Evolutionary conservation across 2,113 vertebrate species (phyloP).

Genomic region (Lontra canadensis): DNA sequence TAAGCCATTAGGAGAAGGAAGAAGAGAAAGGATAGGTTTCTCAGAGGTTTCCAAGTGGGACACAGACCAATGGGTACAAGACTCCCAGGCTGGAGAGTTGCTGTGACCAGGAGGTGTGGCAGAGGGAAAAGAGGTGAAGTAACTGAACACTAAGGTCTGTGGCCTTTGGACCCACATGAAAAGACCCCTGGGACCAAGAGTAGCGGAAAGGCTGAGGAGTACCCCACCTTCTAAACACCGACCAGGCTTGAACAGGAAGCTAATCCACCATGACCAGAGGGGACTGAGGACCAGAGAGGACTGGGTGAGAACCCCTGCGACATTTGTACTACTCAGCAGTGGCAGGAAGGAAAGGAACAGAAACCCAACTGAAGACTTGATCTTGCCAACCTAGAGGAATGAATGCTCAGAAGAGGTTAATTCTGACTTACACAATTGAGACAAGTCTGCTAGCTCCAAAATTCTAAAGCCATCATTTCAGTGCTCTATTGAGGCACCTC

Average conservation of each 20-base stretch:
- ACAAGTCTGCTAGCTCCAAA: background rate
- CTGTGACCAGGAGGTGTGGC: background rate
- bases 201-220: background rate
- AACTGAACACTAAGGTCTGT: background rate
- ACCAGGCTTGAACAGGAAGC: background rate
- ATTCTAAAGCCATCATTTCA: background rate
- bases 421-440: background rate
- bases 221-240: background rate
- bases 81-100: background rate
- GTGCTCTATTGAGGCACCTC: background rate
- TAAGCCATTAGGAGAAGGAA: background rate
- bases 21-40: background rate
- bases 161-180: background rate
- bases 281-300: background rate
- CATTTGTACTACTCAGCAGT: background rate
- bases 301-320: background rate
- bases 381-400: background rate
- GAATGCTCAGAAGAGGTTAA: background rate
- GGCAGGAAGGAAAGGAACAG: background rate
- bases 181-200: background rate
- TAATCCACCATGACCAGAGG: background rate
- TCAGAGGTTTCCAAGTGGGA: background rate
- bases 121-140: background rate
- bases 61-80: background rate
- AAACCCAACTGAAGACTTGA: background rate